Evolutionary conservation across 2,113 vertebrate species (phyloP).

Genomic region (Maccullochella peelii): DNA sequence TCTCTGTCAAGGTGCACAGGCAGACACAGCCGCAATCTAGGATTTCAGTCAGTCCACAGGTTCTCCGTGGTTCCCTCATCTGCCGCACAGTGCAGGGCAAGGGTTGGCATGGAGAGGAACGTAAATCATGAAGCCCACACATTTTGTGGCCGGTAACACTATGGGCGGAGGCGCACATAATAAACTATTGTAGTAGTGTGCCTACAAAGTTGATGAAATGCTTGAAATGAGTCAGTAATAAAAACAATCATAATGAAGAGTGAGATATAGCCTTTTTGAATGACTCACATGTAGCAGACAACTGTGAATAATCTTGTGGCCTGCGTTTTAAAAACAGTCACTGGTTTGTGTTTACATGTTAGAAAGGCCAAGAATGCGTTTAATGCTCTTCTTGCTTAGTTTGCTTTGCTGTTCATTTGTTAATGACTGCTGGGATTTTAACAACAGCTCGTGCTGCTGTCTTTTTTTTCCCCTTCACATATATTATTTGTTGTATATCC

Average conservation of each 20-base stretch:
- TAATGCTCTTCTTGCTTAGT: not conserved
- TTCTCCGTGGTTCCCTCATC: conserved; percentile 48
- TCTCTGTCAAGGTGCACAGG: conserved; percentile 26
- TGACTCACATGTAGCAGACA: conserved; percentile 55
- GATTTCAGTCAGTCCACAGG: conserved; percentile 62
- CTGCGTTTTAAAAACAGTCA: conserved; percentile 35
- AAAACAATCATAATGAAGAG: conserved; percentile 53
- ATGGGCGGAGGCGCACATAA: conserved; percentile 44
- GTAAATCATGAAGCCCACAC: conserved; percentile 61
- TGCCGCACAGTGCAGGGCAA: conserved; percentile 30
- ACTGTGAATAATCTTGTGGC: conserved; percentile 51
- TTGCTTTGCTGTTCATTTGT: not conserved
- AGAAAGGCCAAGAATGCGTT: not conserved
- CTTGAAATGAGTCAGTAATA: conserved; percentile 73
- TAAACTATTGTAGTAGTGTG: conserved; percentile 58
- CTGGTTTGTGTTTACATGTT: conserved; percentile 29
- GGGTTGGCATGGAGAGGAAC: conserved; percentile 49
- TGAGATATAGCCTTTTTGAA: conserved; percentile 60
- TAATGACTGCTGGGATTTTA: conserved; percentile 1
- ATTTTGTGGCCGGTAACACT: conserved; percentile 52
- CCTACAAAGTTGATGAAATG: conserved; percentile 66
- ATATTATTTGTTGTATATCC: not conserved
- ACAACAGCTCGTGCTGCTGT: not conserved
- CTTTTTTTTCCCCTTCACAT: not conserved
- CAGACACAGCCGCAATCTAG: conserved; percentile 22